Conservation (phyloP, 1,140 invertebrate species). For the Paracyclopina nana region DNA sequence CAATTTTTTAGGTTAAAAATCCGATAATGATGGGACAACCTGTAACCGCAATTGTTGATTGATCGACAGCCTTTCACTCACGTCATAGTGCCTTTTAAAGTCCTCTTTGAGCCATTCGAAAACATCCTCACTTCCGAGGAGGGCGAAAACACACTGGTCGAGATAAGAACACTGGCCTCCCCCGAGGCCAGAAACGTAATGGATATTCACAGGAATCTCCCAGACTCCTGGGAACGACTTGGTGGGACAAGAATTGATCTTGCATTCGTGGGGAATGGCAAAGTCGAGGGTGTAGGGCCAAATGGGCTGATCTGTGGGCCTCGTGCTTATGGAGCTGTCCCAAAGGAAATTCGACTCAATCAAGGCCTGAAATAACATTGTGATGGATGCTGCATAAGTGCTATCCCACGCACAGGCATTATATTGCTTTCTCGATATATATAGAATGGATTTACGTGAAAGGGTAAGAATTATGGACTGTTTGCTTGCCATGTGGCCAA, state of each 20-base stretch:
- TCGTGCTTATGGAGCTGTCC: conserved; percentile 69
- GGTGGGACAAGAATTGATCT: conserved; percentile 70
- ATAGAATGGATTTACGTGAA: conserved; percentile 34
- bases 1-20: too few species aligned
- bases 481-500: too few species aligned
- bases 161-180: conserved; percentile 78
- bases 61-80: conserved; percentile 32
- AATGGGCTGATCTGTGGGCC: conserved; percentile 55
- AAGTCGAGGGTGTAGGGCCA: conserved; percentile 88
- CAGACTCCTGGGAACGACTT: conserved; percentile 57
- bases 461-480: too few species aligned
- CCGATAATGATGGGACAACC: too few species aligned
- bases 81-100: conserved; percentile 60
- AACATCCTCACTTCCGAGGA: conserved; percentile 43
- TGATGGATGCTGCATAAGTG: background rate
- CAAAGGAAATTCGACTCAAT: conserved; percentile 80
- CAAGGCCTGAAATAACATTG: conserved; percentile 41
- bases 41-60: background rate
- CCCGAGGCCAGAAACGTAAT: conserved; percentile 48
- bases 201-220: conserved; percentile 81
- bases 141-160: conserved; percentile 78
- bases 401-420: too few species aligned
- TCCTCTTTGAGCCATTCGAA: conserved; percentile 79
- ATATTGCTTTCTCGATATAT: background rate
- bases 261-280: conserved; percentile 74